Evolutionary conservation across 2,888 invertebrate species (phyloP).

Genomic region (Xestia rhomboidea): DNA sequence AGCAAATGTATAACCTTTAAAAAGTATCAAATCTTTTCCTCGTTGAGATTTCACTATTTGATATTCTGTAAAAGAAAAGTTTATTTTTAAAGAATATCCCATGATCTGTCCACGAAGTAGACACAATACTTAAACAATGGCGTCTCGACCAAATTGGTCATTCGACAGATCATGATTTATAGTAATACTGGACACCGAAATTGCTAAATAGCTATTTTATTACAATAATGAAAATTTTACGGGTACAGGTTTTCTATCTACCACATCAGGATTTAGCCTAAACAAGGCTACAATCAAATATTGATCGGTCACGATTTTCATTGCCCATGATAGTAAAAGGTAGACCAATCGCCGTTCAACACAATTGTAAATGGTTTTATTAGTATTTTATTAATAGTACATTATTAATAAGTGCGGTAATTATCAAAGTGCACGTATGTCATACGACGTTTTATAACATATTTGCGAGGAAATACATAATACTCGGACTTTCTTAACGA

Average conservation of each 20-base stretch:
- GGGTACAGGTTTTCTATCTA: too few species aligned
- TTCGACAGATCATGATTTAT: too few species aligned
- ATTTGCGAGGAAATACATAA: too few species aligned
- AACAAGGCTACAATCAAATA: neutral
- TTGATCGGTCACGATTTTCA: neutral
- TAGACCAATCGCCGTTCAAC: too few species aligned
- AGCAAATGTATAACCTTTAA: conserved; percentile 71
- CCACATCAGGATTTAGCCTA: neutral
- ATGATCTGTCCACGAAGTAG: too few species aligned
- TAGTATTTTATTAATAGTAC: neutral
- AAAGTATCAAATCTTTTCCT: conserved; percentile 71
- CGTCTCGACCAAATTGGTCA: too few species aligned
- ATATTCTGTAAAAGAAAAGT: conserved; percentile 52
- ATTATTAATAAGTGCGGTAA: too few species aligned
- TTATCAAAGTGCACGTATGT: too few species aligned
- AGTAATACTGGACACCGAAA: neutral
- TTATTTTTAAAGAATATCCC: neutral
- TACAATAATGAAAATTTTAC: neutral
- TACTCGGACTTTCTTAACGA: too few species aligned
- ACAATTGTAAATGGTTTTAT: neutral
- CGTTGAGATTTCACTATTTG: conserved; percentile 69
- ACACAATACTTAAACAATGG: too few species aligned
- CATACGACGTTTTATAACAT: too few species aligned
- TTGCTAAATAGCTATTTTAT: neutral
- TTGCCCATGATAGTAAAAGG: neutral